Conservation (phyloP, 2,797 vertebrate species). For the Capromys pilorides region DNA sequence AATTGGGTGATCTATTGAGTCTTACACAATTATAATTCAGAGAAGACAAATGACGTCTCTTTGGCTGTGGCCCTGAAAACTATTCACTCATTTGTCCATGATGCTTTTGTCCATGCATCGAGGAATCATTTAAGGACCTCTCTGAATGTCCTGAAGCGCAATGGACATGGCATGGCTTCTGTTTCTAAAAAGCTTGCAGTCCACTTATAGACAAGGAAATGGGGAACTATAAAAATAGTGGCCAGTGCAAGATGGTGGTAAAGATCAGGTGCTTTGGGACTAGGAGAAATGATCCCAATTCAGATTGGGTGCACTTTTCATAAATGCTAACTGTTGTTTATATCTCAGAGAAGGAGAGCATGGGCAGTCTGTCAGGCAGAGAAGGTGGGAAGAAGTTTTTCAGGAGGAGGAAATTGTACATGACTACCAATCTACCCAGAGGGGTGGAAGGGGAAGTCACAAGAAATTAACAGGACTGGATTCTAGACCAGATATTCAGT, state of each 20-base stretch:
- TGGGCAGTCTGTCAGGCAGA: not conserved
- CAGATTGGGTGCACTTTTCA: not conserved
- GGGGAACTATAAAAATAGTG: not conserved
- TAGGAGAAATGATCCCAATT: not conserved
- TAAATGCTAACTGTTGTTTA: not conserved
- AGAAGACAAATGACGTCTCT: not conserved
- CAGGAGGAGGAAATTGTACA: not conserved
- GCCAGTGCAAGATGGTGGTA: not conserved
- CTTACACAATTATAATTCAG: not conserved
- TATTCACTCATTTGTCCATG: not conserved
- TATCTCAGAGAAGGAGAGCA: not conserved
- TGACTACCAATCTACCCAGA: not conserved
- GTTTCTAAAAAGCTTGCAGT: not conserved
- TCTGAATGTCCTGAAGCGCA: not conserved
- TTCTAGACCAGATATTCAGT: not conserved
- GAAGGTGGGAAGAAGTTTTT: not conserved
- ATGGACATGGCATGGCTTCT: not conserved
- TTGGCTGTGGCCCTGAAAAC: constrained; percentile 13
- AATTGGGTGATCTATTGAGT: not conserved
- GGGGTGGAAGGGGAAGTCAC: not conserved
- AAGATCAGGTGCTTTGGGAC: not conserved
- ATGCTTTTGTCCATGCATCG: not conserved
- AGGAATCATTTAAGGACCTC: not conserved
- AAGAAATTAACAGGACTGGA: not conserved
- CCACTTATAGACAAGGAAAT: not conserved